Evolutionary conservation across 2,113 vertebrate genomes (phyloP).

Genomic region (Xyrauchen texanus): DNA sequence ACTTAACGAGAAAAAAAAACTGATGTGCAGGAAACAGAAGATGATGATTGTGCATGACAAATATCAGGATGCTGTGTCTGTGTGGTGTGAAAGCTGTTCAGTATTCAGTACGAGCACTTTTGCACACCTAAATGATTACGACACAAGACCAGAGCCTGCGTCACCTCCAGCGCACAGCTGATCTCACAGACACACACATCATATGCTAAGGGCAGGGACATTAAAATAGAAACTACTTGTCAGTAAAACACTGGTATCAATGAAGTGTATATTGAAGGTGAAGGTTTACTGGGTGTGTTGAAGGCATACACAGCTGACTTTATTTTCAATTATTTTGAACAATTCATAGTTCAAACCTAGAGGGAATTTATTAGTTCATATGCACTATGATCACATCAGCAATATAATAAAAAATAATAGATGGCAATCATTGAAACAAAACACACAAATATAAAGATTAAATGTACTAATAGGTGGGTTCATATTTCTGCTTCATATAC

Average conservation of each 20-base stretch:
- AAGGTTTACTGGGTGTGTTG: background rate
- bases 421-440: background rate
- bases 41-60: no score
- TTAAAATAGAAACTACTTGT: background rate
- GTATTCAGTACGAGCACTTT: slow-evolving; percentile 23
- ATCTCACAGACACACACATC: background rate
- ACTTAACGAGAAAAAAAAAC: no score
- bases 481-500: background rate
- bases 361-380: background rate
- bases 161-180: slow-evolving; percentile 10
- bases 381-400: background rate
- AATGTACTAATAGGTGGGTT: background rate
- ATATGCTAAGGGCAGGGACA: background rate
- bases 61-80: no score
- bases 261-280: background rate
- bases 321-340: background rate
- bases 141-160: background rate
- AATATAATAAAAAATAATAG: background rate
- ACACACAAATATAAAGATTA: slow-evolving; percentile 16
- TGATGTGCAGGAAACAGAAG: no score
- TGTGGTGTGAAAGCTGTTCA: background rate
- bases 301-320: background rate
- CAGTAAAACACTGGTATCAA: background rate
- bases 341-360: background rate
- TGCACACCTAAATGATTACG: slow-evolving; percentile 15